Evolutionary conservation across 2,888 invertebrate species (phyloP), one percentile per base, ranked within the genome.

Genomic region (Monoplex corrugatus): DNA sequence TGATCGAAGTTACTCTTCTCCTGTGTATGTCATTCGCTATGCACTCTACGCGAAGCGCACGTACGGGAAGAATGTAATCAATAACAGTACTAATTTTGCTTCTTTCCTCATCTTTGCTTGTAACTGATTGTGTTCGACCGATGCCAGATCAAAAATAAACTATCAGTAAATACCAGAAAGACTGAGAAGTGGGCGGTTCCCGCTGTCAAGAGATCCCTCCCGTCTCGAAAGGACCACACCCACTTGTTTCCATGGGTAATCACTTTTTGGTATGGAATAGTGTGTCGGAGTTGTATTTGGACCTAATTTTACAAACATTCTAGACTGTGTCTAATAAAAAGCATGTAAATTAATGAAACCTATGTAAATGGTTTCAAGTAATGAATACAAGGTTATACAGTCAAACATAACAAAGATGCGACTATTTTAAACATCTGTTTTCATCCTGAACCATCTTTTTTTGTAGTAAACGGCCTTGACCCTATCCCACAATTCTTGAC

Each of bases 221-320:
- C 44, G 40, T 5, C 45, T 43, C 35, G 13, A 40, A 6, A 35
- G 45, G 35, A 44, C 83, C 83, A 45, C 85, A 63, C 68, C 85
- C 85, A 85, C 85, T 63, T 85, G 85, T 85, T 85, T 63, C 85
- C 85, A 57, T 63, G 57, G 85, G 85, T 50, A 68, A 85, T 35
- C 63, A 63, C 28, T 40, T 45, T 68, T 57, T 63, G 19, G 1
- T 35, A 45, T 28, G 35, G 83, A 83, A 50, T 35, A 83, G 35
- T 45, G 45, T 32, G 45, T 32, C 44, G 28, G 68, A 45, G n/a
- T 63, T 2, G 3, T 16, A 35, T 57, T 63, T 68, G 57, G 68
- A 68, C 85, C 63, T 57, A 8, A 8, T 72, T 19, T n/a, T n/a
- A 72, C 13, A 72, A n/a, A 72, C 10, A 8, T 19, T 72, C 6